Evolutionary conservation across 2,888 invertebrate species (phyloP), one percentile per base, ranked within the genome.

Genomic region (Leucoptera coffeella): DNA sequence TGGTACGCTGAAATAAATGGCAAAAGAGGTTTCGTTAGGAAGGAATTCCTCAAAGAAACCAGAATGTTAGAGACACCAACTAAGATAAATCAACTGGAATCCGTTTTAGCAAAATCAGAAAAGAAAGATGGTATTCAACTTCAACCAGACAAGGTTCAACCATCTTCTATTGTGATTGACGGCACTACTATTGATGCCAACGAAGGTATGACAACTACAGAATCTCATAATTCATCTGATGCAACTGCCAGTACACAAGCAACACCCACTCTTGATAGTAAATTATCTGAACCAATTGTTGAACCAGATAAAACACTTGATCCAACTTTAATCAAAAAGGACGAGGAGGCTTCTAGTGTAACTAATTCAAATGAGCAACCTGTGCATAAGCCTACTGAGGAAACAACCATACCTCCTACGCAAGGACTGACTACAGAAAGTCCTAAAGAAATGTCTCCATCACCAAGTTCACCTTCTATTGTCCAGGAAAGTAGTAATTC

Each of bases 1-100:
- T 86, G 85, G 84, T 85, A 78, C 34, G 81, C 75, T 23, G 77
- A 75, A 55, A 78, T 85, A 23, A 61, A 75, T 35, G 83, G 80
- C 15, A 74, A 75, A 42, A 50, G 75, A 30, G 88, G 88, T 13
- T 86, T 82, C 50, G 76, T 75, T 1, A 80, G 77, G 13, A 56
- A 61, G 27, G 43, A 41, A 1, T 71, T 78, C 38, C 45, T 88
- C 26, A 59, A 57, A 40, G 87, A 88, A 58, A 42, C 43, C 4
- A 78, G 73, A 48, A 39, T 82, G 23, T 30, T 71, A 4, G 45
- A 39, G 34, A 71, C 30, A 44, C 42, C 46, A 27, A 30, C 32
- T 23, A 34, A 29, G 25, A 38, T 34, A 14, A 32, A 41, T 24
- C 36, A 33, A 15, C 14, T 34, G 26, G 29, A 38, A 26, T 11